Conservation (phyloP, 2,888 invertebrate genomes). For the Epinotia demarniana region DNA sequence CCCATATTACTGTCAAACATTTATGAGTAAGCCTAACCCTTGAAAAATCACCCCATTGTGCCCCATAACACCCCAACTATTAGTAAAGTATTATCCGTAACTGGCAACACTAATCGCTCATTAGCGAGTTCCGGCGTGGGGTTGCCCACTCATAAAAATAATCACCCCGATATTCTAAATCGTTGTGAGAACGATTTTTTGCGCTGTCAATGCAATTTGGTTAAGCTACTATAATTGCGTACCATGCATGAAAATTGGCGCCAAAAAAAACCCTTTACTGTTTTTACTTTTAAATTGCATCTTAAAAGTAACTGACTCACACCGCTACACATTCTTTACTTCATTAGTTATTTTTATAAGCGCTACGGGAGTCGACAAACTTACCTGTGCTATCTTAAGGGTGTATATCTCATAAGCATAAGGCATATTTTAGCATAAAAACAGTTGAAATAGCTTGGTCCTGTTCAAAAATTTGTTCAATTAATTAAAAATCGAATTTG, state of each 20-base stretch:
- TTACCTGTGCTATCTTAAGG: background rate
- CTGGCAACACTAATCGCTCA: constrained; percentile 83
- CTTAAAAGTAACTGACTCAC: background rate
- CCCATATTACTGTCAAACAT: constrained; percentile 42
- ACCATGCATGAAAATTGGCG: constrained; percentile 6
- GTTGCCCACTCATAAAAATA: constrained; percentile 55
- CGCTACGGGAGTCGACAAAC: background rate
- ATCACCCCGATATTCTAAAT: constrained; percentile 55
- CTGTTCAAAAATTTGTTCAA: constrained; percentile 67
- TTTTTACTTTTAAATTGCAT: background rate
- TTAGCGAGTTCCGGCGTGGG: constrained; percentile 75
- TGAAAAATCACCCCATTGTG: constrained; percentile 43
- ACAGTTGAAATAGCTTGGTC: background rate
- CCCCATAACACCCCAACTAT: constrained; percentile 72
- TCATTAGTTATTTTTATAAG: constrained; percentile 9
- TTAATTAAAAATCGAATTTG: constrained; percentile 80
- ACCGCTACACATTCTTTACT: constrained; percentile 4
- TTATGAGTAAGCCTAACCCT: constrained; percentile 45
- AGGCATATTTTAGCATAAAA: background rate
- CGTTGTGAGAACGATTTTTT: constrained; percentile 58
- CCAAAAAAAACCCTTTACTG: constrained; percentile 1
- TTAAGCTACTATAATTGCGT: constrained; percentile 32
- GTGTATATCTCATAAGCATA: background rate
- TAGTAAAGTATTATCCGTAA: constrained; percentile 78
- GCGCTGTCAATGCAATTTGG: constrained; percentile 36